Evolutionary conservation across 2,113 vertebrate species (phyloP).

Genomic region (Climacteris rufus): DNA sequence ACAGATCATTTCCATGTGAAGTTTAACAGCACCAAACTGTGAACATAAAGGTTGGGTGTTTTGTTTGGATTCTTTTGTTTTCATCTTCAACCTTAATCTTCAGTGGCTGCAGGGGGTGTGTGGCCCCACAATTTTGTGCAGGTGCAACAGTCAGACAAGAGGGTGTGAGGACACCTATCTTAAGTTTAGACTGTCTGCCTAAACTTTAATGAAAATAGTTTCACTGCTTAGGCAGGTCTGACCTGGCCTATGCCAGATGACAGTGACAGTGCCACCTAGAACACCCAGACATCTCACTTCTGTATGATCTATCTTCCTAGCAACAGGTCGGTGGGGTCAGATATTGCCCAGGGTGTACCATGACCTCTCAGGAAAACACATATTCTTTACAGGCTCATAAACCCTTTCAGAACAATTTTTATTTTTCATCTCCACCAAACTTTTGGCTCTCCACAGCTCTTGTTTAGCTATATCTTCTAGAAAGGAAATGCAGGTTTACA

Average conservation of each 20-base stretch:
- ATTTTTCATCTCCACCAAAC: neutral
- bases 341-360: neutral
- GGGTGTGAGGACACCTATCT: neutral
- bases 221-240: neutral
- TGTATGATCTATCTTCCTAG: neutral
- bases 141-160: fast-evolving
- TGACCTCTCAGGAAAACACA: neutral
- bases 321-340: neutral
- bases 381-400: neutral
- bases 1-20: neutral
- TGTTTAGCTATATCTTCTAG: neutral
- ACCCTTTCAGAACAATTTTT: neutral
- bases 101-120: neutral
- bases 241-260: neutral
- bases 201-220: neutral
- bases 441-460: neutral
- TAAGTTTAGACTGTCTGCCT: neutral
- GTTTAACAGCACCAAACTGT: neutral
- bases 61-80: neutral
- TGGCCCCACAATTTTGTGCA: neutral
- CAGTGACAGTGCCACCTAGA: neutral
- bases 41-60: neutral
- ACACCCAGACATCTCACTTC: neutral
- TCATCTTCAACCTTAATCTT: neutral
- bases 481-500: neutral